Evolutionary conservation across 2,797 vertebrate species (phyloP).

Genomic region (Numenius phaeopus): DNA sequence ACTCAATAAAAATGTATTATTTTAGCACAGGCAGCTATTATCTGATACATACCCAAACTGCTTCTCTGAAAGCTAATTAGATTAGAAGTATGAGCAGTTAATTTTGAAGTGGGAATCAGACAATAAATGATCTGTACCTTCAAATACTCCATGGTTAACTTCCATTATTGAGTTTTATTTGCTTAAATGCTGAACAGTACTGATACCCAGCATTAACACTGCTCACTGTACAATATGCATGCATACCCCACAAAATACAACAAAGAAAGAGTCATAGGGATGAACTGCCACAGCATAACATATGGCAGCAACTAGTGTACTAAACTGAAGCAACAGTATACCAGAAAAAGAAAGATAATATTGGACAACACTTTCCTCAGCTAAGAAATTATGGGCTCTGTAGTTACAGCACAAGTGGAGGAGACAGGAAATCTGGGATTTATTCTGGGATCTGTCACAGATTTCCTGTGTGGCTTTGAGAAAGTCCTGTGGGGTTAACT

Average conservation of each 20-base stretch:
- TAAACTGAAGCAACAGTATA: not conserved
- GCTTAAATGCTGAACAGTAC: not conserved
- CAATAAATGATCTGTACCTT: not conserved
- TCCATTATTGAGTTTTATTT: not conserved
- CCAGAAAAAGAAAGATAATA: not conserved
- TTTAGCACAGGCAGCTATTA: not conserved
- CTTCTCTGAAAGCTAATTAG: not conserved
- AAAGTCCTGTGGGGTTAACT: conserved; percentile 40
- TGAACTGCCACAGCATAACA: not conserved
- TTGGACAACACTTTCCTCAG: not conserved
- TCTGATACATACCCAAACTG: not conserved
- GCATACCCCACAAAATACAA: not conserved
- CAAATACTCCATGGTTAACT: not conserved
- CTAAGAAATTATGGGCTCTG: not conserved
- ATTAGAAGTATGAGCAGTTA: not conserved
- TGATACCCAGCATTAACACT: not conserved
- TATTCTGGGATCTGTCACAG: conserved; percentile 65
- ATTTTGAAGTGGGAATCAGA: not conserved
- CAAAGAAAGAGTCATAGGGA: not conserved
- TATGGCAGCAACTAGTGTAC: not conserved
- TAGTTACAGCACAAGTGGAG: conserved; percentile 22
- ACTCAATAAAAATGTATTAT: not conserved
- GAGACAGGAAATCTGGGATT: conserved; percentile 70
- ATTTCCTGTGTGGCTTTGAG: conserved; percentile 65
- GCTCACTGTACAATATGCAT: not conserved